phyloP scores from a whole-genome alignment of 2,113 vertebrate genomes.

The Carlito syrichta region DNA sequence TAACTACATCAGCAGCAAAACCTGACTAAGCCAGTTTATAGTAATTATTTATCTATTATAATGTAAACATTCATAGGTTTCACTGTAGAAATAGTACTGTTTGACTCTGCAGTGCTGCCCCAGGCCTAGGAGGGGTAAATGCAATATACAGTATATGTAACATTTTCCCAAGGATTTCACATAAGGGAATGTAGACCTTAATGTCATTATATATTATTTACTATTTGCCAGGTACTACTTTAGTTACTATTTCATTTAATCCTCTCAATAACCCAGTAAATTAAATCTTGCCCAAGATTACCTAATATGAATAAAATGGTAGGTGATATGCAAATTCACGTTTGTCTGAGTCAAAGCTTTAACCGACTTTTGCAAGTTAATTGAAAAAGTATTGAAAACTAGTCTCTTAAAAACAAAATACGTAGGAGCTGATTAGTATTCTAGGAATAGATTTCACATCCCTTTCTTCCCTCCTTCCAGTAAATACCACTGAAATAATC shows the following conservation, averaged over 20 bases:
- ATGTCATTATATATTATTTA: not conserved
- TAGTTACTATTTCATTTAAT: constrained; percentile 5
- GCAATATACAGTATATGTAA: not conserved
- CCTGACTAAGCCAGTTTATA: not conserved
- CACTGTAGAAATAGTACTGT: not conserved
- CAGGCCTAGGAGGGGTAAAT: not conserved
- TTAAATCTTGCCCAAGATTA: not conserved
- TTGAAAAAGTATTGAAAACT: not conserved
- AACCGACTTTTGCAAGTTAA: not conserved
- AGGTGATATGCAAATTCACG: not conserved
- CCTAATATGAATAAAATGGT: not conserved
- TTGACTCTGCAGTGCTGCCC: not conserved
- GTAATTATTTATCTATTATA: not conserved
- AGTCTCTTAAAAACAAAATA: not conserved
- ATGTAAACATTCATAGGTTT: not conserved
- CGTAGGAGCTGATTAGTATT: not conserved
- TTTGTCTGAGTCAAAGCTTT: not conserved
- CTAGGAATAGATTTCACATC: not conserved
- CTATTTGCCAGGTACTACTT: not conserved
- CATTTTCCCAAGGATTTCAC: not conserved
- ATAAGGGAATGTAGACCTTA: not conserved
- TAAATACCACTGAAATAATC: not conserved
- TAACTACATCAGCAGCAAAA: not conserved
- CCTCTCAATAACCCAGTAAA: not conserved
- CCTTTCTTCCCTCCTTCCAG: not conserved